These are phyloP conservation scores for Heteromormyrus szaboi DNA, from an alignment of 2,797 vertebrate genomes.

Conservation along the genomic window DNA sequence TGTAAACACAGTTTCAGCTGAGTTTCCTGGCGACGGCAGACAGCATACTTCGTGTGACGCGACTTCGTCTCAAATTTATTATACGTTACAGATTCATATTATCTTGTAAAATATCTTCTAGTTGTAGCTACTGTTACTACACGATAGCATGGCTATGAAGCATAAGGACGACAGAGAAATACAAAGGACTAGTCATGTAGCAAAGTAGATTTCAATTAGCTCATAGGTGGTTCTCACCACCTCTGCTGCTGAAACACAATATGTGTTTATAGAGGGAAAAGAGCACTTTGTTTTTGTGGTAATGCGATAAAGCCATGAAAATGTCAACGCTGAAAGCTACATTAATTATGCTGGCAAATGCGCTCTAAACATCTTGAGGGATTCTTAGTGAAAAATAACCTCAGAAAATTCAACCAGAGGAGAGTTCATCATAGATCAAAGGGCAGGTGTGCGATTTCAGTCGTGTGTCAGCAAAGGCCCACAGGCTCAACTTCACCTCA, in stretches of 20 bases:
- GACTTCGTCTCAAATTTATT: not conserved
- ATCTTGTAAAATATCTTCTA: not conserved
- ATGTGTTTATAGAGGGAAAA: not conserved
- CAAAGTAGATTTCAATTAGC: not conserved
- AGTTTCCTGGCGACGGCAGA: not conserved
- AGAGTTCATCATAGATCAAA: conserved; percentile 20
- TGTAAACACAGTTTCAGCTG: not conserved
- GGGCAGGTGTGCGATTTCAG: conserved; percentile 29
- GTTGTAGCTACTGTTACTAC: not conserved
- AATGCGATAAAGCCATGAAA: not conserved
- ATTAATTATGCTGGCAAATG: not conserved
- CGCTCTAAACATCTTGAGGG: not conserved
- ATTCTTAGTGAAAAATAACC: not conserved
- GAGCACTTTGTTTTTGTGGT: not conserved
- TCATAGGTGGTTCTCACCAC: not conserved
- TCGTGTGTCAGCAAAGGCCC: not conserved
- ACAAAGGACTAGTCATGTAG: not conserved
- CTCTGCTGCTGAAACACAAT: not conserved
- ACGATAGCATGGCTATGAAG: not conserved
- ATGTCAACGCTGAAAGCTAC: not conserved
- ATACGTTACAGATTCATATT: not conserved
- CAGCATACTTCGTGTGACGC: not conserved
- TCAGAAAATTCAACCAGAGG: not conserved
- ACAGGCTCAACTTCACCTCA: not conserved
- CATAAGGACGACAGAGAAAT: not conserved